Evolutionary conservation across 2,797 vertebrate genomes (phyloP).

Genomic region (Sebastes alutus): DNA sequence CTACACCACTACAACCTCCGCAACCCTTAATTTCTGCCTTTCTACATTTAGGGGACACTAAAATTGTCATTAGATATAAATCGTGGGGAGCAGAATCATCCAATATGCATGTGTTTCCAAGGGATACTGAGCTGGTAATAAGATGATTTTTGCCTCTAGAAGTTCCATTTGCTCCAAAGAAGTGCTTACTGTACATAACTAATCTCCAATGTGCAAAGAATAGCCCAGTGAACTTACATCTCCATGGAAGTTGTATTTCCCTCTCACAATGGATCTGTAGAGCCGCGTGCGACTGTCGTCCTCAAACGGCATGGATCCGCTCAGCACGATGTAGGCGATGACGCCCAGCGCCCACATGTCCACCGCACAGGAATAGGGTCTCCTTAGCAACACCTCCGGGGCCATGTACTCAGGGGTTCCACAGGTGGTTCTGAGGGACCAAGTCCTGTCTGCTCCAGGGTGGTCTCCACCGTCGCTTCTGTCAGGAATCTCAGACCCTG

Average conservation of each 20-base stretch:
- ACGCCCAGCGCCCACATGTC: conserved; percentile 79
- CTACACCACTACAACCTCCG: neutral
- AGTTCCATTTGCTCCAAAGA: neutral
- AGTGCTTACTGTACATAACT: neutral
- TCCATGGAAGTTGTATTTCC: conserved; percentile 71
- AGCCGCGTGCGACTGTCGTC: conserved; percentile 64
- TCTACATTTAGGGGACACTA: neutral
- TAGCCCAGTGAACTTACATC: conserved; percentile 57
- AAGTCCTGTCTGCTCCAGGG: conserved; percentile 2
- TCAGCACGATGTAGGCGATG: conserved; percentile 74
- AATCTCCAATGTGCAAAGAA: neutral
- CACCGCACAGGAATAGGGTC: conserved; percentile 57
- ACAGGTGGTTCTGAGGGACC: conserved; percentile 49
- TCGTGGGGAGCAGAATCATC: neutral
- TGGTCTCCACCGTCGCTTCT: neutral
- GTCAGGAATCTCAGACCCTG: neutral
- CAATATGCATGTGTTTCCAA: neutral
- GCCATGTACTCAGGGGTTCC: conserved; percentile 74
- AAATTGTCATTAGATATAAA: neutral
- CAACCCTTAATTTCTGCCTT: neutral
- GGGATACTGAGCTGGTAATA: neutral
- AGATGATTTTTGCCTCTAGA: neutral
- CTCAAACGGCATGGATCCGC: conserved; percentile 78
- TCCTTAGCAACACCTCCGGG: conserved; percentile 73
- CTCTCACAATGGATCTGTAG: conserved; percentile 69